These are phyloP conservation scores for Campoplex capitator DNA, from an alignment of 2,888 invertebrate species.

Conservation along the genomic window DNA sequence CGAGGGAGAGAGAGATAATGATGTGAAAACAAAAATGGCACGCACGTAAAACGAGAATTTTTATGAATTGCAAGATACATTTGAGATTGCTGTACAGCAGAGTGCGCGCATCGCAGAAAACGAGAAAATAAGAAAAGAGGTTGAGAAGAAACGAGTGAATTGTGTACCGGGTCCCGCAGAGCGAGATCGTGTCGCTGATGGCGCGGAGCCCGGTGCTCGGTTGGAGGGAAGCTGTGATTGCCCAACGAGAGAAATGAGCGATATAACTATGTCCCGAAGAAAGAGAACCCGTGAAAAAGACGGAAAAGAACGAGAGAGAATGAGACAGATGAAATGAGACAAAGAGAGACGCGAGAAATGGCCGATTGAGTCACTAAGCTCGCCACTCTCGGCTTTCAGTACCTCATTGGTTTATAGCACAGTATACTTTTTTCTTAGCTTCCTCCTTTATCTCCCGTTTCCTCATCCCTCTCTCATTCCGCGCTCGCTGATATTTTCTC, in stretches of 20 bases:
- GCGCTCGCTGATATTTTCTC: constrained; percentile 61
- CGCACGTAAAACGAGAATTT: neutral
- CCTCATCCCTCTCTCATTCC: constrained; percentile 49
- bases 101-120: neutral
- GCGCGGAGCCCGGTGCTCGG: constrained; percentile 76
- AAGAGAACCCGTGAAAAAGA: constrained; percentile 14
- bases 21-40: neutral
- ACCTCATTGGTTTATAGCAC: constrained; percentile 64
- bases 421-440: constrained; percentile 60
- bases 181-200: constrained; percentile 67
- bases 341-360: constrained; percentile 49
- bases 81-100: constrained; percentile 16
- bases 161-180: constrained; percentile 12
- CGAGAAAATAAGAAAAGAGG: constrained; percentile 4
- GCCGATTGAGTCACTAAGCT: constrained; percentile 70
- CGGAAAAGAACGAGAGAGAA: constrained; percentile 26
- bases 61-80: neutral
- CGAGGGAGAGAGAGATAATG: neutral
- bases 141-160: neutral
- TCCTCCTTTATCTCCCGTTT: constrained; percentile 56
- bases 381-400: constrained; percentile 67
- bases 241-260: constrained; percentile 58
- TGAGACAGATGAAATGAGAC: constrained; percentile 29
- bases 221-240: constrained; percentile 58
- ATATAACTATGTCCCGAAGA: constrained; percentile 35